A percentile compares a stretch with the other conserved stretches of the same genome.
Evolutionary conservation across 2,888 invertebrate species (phyloP).

Genomic region (Metalampra italica): DNA sequence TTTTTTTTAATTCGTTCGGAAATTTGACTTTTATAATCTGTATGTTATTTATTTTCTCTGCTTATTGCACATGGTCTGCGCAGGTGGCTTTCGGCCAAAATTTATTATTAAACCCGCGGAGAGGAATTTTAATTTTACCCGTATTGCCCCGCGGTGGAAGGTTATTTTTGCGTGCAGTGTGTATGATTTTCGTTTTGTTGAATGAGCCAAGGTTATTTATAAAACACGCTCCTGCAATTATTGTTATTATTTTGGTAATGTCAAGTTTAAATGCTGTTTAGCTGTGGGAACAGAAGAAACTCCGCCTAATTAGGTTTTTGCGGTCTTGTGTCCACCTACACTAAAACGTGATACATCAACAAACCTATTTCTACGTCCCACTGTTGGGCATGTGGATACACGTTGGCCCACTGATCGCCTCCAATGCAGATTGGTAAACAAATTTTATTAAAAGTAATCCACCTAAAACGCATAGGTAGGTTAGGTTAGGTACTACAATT

Average conservation of each 20-base stretch:
- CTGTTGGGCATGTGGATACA: too few species aligned
- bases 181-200: constrained; percentile 6
- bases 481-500: too few species aligned
- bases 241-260: background rate
- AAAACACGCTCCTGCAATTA: background rate
- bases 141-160: constrained; percentile 28
- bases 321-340: too few species aligned
- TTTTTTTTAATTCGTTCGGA: constrained; percentile 16
- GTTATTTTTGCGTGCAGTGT: constrained; percentile 36
- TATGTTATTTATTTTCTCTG: constrained; percentile 20
- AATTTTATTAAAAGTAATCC: too few species aligned
- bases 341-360: too few species aligned
- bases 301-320: too few species aligned
- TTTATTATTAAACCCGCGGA: constrained; percentile 55
- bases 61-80: constrained; percentile 28
- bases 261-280: background rate
- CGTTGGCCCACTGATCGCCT: too few species aligned
- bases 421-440: too few species aligned
- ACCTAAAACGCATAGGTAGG: too few species aligned
- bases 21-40: constrained; percentile 11
- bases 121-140: constrained; percentile 58
- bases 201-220: constrained; percentile 9
- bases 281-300: background rate
- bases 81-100: constrained; percentile 61
- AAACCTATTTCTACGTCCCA: too few species aligned